Conservation (phyloP, 2,113 vertebrate species). For the Calyptomena viridis region DNA sequence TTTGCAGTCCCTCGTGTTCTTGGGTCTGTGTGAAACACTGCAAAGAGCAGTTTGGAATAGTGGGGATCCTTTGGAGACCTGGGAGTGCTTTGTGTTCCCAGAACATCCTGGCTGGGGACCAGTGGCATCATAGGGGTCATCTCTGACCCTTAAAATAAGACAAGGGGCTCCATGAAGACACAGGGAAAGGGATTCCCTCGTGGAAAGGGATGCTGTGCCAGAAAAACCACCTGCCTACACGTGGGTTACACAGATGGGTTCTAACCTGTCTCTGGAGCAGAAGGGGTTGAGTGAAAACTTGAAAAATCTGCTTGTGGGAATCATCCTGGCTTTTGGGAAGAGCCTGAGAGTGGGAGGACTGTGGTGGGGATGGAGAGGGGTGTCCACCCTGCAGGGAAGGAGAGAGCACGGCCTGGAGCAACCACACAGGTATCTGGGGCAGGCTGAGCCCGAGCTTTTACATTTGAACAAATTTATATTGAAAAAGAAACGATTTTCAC, state of each 20-base stretch:
- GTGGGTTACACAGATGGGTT: rapidly evolving
- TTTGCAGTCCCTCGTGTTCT: background rate
- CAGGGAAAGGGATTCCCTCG: rapidly evolving
- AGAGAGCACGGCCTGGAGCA: rapidly evolving
- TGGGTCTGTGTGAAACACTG: background rate
- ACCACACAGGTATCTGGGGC: rapidly evolving
- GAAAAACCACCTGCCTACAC: background rate
- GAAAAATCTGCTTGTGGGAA: background rate
- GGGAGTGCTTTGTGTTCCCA: background rate
- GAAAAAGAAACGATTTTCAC: background rate
- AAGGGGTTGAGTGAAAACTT: rapidly evolving
- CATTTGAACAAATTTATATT: rapidly evolving
- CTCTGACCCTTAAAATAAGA: background rate
- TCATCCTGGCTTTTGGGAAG: background rate
- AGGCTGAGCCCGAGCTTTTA: background rate
- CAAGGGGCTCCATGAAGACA: rapidly evolving
- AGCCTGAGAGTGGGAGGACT: rapidly evolving
- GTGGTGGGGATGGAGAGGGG: background rate
- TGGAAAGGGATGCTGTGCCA: rapidly evolving
- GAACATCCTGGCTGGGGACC: background rate
- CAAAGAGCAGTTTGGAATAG: background rate
- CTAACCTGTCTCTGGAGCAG: background rate
- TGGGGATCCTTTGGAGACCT: background rate
- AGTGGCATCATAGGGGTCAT: background rate
- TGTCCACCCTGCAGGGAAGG: background rate